Evolutionary conservation across 2,888 invertebrate genomes (phyloP), one percentile per base, ranked within the genome.

Genomic region (Carabus problematicus): DNA sequence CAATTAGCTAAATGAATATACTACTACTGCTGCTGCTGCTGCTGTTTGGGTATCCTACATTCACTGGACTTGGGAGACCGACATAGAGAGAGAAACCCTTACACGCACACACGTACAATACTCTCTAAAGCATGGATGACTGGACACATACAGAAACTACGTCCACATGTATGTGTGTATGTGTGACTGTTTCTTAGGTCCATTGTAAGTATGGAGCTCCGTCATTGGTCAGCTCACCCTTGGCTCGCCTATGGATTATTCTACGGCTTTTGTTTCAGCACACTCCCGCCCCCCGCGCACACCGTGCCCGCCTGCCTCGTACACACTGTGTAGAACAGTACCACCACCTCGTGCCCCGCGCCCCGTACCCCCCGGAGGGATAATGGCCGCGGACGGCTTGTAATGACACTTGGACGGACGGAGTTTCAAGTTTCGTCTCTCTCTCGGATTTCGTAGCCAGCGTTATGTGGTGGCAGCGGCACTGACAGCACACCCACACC

Each of bases 181-280:
- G 70, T 71, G 72, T 71, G 72, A 71, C 64, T 70, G 78, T 76
- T 79, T 12, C 42, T 19, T 47, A 60, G 60, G 67, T 67, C 67
- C 67, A 67, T 67, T 67, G 67, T 67, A 19, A 29, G 54, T 39
- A 41, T 29, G 41, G 18, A 58, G 67, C 19, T 9, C 47, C 58
- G 80, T 80, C 80, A 81, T 81, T 81, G 81, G 81, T 81, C 81
- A 81, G 77, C 80, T 75, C 77, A 78, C 79, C 80, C 80, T 81
- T 81, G 81, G 77, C 80, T 76, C 77, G 79, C 78, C 80, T 81
- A 81, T 81, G 81, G 82, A 81, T 82, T 82, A 82, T 81, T 80
- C 81, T 78, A 19, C n/a, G 42, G 81, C 82, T 81, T 81, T 82
- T 82, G 82, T 82, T 82, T 82, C 81, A 79, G 79, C 79, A 78